phyloP scores from a whole-genome alignment of 2,113 vertebrate species.

The Prinia subflava region DNA sequence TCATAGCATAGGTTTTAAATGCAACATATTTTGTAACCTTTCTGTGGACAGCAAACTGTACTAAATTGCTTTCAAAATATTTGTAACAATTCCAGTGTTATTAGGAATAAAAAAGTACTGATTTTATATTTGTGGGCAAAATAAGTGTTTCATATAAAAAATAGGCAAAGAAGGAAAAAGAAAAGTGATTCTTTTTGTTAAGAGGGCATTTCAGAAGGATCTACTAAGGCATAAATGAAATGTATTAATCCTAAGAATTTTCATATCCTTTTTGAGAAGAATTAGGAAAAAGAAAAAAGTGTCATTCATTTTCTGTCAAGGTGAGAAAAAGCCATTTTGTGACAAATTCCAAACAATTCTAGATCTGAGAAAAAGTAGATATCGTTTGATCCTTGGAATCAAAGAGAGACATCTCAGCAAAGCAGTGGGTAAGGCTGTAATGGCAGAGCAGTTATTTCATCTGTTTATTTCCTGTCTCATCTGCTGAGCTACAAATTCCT shows the following conservation, averaged over 20 bases:
- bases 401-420: background rate
- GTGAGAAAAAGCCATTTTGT: background rate
- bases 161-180: background rate
- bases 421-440: background rate
- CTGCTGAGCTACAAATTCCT: background rate
- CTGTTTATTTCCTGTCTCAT: background rate
- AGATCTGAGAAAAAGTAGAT: conserved; percentile 31
- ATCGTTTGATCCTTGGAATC: conserved; percentile 17
- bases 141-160: background rate
- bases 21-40: background rate
- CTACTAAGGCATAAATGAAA: background rate
- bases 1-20: background rate
- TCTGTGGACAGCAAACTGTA: background rate
- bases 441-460: background rate
- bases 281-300: background rate
- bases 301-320: background rate
- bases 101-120: background rate
- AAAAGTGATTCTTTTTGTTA: background rate
- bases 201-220: background rate
- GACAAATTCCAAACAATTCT: background rate
- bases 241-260: background rate
- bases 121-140: background rate
- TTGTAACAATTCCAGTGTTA: background rate
- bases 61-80: background rate
- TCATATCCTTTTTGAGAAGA: background rate